Percentiles rank a stretch among this genome's conserved stretches.
Conservation (phyloP, 2,797 vertebrate species). For the Pseudochromis fuscus region DNA sequence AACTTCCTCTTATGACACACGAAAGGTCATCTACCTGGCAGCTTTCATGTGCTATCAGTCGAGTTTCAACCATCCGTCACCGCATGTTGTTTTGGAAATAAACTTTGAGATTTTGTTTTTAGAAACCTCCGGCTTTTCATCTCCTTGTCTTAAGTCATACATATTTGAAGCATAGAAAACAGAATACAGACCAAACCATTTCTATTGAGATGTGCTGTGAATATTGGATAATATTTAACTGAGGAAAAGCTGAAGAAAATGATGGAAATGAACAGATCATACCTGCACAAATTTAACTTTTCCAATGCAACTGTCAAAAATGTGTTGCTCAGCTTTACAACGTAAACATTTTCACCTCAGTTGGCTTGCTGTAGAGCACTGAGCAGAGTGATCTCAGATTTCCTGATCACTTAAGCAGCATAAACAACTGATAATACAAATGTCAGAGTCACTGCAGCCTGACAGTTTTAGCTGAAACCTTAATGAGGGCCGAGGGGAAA, state of each 20-base stretch:
- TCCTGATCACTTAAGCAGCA: constrained; percentile 22
- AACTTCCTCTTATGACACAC: constrained; percentile 33
- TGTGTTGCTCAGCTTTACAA: not conserved
- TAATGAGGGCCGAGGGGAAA: constrained; percentile 38
- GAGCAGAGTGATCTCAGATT: constrained; percentile 2
- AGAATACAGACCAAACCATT: not conserved
- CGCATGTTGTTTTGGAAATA: constrained; percentile 19
- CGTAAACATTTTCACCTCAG: not conserved
- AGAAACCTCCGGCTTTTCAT: constrained; percentile 22
- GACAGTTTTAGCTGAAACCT: constrained; percentile 26
- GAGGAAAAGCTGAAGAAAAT: not conserved
- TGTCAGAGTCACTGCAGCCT: constrained; percentile 25
- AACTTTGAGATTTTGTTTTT: constrained; percentile 26
- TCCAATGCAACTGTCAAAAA: not conserved
- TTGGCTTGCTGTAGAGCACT: not conserved
- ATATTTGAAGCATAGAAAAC: constrained; percentile 27
- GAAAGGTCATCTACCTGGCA: constrained; percentile 34
- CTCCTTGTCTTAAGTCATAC: constrained; percentile 13
- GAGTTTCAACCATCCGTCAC: constrained; percentile 22
- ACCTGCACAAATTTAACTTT: too few relatives aligned
- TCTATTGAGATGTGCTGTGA: too few relatives aligned
- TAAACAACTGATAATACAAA: constrained; percentile 35
- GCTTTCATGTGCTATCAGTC: constrained; percentile 3
- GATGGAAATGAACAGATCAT: too few relatives aligned
- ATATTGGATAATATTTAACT: not conserved